Evolutionary conservation across 2,797 vertebrate species (phyloP).

Genomic region (Nannoperca obscura): DNA sequence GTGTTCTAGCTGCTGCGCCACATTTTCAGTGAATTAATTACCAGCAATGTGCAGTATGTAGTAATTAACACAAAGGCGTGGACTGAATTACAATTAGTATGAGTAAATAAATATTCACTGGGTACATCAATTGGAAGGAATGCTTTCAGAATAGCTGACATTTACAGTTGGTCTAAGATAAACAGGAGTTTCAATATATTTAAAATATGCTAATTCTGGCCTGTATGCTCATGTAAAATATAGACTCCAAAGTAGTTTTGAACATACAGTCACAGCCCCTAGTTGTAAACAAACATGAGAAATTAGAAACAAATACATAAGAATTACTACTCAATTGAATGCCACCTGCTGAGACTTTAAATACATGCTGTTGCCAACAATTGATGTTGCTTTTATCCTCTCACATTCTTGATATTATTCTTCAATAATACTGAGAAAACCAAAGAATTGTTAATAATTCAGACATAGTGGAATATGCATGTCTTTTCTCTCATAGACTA

Average conservation of each 20-base stretch:
- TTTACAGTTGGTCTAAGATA: slow-evolving; percentile 38
- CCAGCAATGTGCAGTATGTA: slow-evolving; percentile 64
- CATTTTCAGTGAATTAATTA: slow-evolving; percentile 76
- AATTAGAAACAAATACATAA: slow-evolving; percentile 11
- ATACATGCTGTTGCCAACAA: slow-evolving; percentile 2
- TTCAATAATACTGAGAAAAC: slow-evolving; percentile 53
- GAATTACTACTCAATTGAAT: slow-evolving; percentile 5
- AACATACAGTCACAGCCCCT: slow-evolving; percentile 1
- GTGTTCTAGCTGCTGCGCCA: slow-evolving; percentile 58
- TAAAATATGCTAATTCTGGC: background rate
- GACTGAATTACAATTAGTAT: slow-evolving; percentile 80
- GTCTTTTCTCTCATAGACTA: slow-evolving; percentile 81
- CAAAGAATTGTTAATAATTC: slow-evolving; percentile 88
- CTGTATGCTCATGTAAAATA: background rate
- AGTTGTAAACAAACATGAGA: slow-evolving; percentile 15
- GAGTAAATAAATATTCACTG: slow-evolving; percentile 75
- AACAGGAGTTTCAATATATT: slow-evolving; percentile 36
- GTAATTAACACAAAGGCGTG: slow-evolving; percentile 75
- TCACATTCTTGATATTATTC: slow-evolving; percentile 35
- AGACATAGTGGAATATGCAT: slow-evolving; percentile 77
- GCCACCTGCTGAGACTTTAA: slow-evolving; percentile 10
- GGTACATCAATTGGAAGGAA: slow-evolving; percentile 64
- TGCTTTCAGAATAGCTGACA: slow-evolving; percentile 42
- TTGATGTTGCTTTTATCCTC: slow-evolving; percentile 40
- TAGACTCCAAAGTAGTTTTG: slow-evolving; percentile 1